Evolutionary conservation across 1,140 invertebrate species (phyloP), one percentile per base, ranked within the genome.

Genomic region (Drosophila sp.): DNA sequence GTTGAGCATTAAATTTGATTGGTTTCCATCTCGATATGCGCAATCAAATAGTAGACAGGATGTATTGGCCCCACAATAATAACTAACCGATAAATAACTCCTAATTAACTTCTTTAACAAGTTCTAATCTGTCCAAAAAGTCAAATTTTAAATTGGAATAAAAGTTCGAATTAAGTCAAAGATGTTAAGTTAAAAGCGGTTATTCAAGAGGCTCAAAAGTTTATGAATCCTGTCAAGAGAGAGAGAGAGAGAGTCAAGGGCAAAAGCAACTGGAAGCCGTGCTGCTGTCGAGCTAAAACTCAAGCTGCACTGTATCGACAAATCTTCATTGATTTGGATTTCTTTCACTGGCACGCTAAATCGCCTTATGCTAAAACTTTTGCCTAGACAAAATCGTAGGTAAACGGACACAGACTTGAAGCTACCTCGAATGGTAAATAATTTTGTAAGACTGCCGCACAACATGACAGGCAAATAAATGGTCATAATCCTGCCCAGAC

Each of bases 241-340:
- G 13, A 40, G 75, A 21, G 5, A 21, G 27, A 29, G 13, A 40
- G 75, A 82, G 61, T 56, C 7, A 41, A 11, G 8, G 21, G 34
- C 32, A 25, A 34, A 34, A 25, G 48, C 53, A 76, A 69, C 27
- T 79, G 32, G 80, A 82, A 82, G 71, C 79, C 79, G 46, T 59
- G 18, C 27, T 59, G 27, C 18, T 65, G 58, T 51, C 43, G 40
- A 46, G 38, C n/a, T n/a, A n/a, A n/a, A n/a, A n/a, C n/a, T n/a
- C n/a, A n/a, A n/a, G n/a, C 18, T 74, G 36, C 32, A 76, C 56
- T 81, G 67, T 58, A 25, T 21, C 57, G 45, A 29, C 51, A 83
- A 83, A 72, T 86, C 75, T 80, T 76, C 78, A 86, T 86, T 89
- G 83, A 82, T 89, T 89, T 86, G 62, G 78, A 79, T 87, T 87